These are phyloP conservation scores for Araneus ventricosus DNA, from an alignment of 1,140 invertebrate genomes.

Conservation along the genomic window DNA sequence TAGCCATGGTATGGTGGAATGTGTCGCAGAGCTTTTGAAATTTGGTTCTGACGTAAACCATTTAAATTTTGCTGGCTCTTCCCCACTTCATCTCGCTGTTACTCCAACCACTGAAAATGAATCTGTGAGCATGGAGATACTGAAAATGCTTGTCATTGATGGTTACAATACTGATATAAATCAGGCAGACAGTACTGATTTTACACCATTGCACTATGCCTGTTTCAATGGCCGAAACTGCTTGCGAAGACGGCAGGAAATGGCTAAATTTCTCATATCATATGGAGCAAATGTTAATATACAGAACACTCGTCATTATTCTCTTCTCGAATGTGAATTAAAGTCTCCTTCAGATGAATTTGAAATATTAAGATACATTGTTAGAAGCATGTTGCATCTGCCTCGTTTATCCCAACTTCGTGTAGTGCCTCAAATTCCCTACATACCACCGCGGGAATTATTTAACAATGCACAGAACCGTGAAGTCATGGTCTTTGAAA, in stretches of 20 bases:
- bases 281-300: slow-evolving; percentile 79
- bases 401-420: slow-evolving; percentile 77
- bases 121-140: slow-evolving; percentile 77
- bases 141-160: slow-evolving; percentile 77
- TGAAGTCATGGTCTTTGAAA: slow-evolving; percentile 56
- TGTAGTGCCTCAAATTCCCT: background rate
- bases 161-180: slow-evolving; percentile 80
- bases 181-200: slow-evolving; percentile 77
- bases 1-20: slow-evolving; percentile 78
- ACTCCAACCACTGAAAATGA: slow-evolving; percentile 74
- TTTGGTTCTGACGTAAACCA: slow-evolving; percentile 79
- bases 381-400: slow-evolving; percentile 77
- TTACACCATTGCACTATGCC: slow-evolving; percentile 79
- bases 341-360: slow-evolving; percentile 74
- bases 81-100: slow-evolving; percentile 78
- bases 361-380: slow-evolving; percentile 78
- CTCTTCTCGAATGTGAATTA: slow-evolving; percentile 78
- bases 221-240: slow-evolving; percentile 78
- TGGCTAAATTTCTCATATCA: slow-evolving; percentile 78
- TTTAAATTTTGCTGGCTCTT: slow-evolving; percentile 77
- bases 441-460: background rate
- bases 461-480: background rate
- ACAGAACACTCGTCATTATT: slow-evolving; percentile 77
- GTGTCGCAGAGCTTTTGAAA: slow-evolving; percentile 78
- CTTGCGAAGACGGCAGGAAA: slow-evolving; percentile 78